These are phyloP conservation scores for Dascillus cervinus DNA, from an alignment of 2,888 invertebrate species.

Conservation along the genomic window DNA sequence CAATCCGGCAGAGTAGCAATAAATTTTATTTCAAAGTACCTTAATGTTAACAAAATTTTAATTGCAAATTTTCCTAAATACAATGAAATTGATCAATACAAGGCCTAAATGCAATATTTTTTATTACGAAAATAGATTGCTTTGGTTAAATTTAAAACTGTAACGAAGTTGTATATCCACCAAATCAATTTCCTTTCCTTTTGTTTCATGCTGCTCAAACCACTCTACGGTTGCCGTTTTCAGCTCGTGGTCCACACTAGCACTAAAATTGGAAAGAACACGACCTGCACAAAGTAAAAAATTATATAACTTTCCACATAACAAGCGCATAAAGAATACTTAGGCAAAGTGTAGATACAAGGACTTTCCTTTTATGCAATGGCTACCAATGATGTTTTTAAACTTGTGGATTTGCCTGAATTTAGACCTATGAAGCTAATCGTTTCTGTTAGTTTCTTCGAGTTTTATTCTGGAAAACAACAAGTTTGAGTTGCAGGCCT, in stretches of 20 bases:
- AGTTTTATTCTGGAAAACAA: conserved; percentile 98
- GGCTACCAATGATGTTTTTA: conserved; percentile 92
- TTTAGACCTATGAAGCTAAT: conserved; percentile 79
- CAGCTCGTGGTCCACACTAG: conserved; percentile 81
- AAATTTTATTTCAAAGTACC: no score
- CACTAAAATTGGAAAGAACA: conserved; percentile 91
- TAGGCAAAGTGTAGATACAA: no score
- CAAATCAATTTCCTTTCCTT: conserved; percentile 97
- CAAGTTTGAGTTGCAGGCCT: conserved; percentile 97
- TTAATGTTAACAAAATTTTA: no score
- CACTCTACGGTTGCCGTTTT: conserved; percentile 97
- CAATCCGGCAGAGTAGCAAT: no score
- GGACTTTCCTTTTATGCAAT: conserved; percentile 97
- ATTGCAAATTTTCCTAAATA: no score
- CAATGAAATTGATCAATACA: no score
- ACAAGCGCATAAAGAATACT: no score
- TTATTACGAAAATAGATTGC: no score
- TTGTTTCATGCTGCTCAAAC: conserved; percentile 98
- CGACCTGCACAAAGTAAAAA: no score
- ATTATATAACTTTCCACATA: no score
- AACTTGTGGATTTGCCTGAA: conserved; percentile 69
- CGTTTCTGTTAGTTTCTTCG: conserved; percentile 95
- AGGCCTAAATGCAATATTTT: no score
- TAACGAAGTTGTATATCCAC: conserved; percentile 77
- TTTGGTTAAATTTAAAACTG: no score